Percentiles rank a stretch among this genome's conserved stretches.
These are phyloP conservation scores for Tauraco erythrolophus DNA, from an alignment of 2,113 vertebrate genomes.

Conservation along the genomic window DNA sequence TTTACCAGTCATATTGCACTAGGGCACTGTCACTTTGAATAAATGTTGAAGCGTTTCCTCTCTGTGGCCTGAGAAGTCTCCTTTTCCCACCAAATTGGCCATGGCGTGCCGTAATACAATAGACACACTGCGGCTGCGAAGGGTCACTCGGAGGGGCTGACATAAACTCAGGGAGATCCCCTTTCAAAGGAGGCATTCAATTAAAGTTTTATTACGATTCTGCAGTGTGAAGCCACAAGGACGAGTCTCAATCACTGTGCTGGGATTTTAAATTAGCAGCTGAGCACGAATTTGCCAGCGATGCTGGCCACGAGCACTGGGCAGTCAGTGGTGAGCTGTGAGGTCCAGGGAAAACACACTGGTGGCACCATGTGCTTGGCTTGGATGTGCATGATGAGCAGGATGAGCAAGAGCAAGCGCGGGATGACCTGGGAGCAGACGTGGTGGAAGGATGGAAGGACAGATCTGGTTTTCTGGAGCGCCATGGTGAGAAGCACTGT, in stretches of 20 bases:
- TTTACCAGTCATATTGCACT: background rate
- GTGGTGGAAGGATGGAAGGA: background rate
- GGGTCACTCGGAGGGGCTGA: background rate
- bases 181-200: background rate
- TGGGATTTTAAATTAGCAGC: background rate
- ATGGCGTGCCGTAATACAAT: background rate
- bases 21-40: background rate
- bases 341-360: rapidly evolving
- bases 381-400: background rate
- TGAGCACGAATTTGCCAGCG: background rate
- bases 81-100: background rate
- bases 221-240: background rate
- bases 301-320: background rate
- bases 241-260: background rate
- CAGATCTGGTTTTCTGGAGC: background rate
- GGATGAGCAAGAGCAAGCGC: rapidly evolving
- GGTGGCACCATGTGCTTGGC: background rate
- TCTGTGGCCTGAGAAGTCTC: background rate
- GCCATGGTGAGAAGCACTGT: rapidly evolving
- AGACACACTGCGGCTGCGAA: background rate
- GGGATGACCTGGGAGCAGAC: background rate
- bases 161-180: background rate
- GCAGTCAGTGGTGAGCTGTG: background rate
- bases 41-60: background rate
- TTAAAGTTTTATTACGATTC: background rate